Evolutionary conservation across 2,797 vertebrate genomes (phyloP), one percentile per base, ranked within the genome.

Genomic region (Podargus strigoides): DNA sequence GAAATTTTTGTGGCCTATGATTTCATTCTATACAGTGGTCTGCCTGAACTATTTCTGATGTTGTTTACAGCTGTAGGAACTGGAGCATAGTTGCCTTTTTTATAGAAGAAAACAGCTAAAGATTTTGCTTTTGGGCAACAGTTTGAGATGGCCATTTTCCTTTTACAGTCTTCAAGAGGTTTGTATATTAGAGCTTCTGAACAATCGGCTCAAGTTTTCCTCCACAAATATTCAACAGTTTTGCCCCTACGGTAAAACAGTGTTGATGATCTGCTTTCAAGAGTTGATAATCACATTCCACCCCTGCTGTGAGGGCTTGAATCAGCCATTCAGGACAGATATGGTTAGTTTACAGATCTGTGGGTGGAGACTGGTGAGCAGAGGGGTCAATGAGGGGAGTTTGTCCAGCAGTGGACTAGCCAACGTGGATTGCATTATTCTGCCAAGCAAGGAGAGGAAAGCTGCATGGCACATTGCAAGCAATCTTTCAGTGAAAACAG

Each of bases 1-100:
- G 75, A 91, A 82, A 94, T 92, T 91, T 94, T 86, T 91, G 77
- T 94, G 89, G 90, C 60, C 77, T 87, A 18, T 93, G 87, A 93
- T 90, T 85, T 94, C 64, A 87, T 55, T 91, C 55, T 72, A 59
- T 36, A 84, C 32, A 74, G 87, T 67, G 39, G 63, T 68, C 58
- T 63, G 59, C 78, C 80, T 87, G 62, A 86, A 80, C 68, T 89
- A 49, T 89, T 97, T 93, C 73, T 95, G 92, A 60, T 50, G 50
- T 68, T 95, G 83, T 91, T 95, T 94, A 90, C 79, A 92, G 95
- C 90, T 91, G 66, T 50, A 64, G 69, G 53, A 89, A 64, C 55
- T 78, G 36, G 60, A 42, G 49, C 26, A 62, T 55, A 18, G 55
- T 79, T 76, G n/a, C 7, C 39, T 92, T 74, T 83, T 86, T 92